These are phyloP conservation scores for Drosophila lini DNA, from an alignment of 1,140 invertebrate species.

Conservation along the genomic window DNA sequence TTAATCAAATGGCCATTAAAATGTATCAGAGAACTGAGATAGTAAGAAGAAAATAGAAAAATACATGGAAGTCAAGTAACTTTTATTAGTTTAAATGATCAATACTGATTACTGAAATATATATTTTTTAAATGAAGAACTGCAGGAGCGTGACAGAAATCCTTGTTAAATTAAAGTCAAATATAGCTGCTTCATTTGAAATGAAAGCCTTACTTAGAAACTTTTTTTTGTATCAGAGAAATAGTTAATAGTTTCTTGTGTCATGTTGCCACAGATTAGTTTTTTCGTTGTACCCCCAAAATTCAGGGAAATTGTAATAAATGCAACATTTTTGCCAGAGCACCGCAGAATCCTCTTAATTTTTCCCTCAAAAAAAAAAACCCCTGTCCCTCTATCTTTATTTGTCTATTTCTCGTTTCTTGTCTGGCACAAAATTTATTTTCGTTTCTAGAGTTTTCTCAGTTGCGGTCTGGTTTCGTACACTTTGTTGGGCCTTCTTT, in stretches of 20 bases:
- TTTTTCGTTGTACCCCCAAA: constrained; percentile 15
- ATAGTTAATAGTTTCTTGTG: background rate
- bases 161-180: background rate
- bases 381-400: constrained; percentile 14
- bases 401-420: constrained; percentile 35
- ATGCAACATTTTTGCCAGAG: constrained; percentile 56
- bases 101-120: background rate
- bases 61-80: no score
- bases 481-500: constrained; percentile 22
- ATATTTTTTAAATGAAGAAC: background rate
- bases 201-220: background rate
- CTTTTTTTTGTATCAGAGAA: background rate
- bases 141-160: background rate
- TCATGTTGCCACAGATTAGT: constrained; percentile 5
- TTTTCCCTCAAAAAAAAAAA: background rate
- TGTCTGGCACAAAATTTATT: constrained; percentile 62
- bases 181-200: background rate
- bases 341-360: constrained; percentile 1
- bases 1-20: no score
- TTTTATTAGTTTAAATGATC: background rate
- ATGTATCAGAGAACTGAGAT: background rate
- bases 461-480: constrained; percentile 31
- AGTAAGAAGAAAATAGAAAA: no score
- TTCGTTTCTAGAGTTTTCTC: constrained; percentile 59
- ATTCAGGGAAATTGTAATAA: constrained; percentile 65